phyloP scores from a whole-genome alignment of 64 coral and sea anemone species.

The Anthopleura sola region DNA sequence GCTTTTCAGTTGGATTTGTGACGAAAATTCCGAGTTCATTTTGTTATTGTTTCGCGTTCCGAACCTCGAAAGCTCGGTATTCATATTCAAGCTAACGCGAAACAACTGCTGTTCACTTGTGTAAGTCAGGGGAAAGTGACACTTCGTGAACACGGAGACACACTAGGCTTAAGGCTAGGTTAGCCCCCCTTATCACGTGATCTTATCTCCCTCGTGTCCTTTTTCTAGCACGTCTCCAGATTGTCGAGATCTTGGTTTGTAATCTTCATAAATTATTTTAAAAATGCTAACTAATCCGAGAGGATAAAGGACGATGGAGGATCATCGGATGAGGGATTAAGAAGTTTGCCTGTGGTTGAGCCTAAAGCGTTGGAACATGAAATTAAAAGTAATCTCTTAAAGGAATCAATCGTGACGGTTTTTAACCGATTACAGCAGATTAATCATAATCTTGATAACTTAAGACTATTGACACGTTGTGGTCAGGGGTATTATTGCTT shows the following conservation, averaged over 20 bases:
- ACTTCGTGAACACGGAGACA: neutral
- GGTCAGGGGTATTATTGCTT: no score
- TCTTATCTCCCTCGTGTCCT: neutral
- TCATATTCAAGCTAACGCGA: neutral
- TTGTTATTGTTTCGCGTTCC: neutral
- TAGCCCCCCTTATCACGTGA: neutral
- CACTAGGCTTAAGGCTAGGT: neutral
- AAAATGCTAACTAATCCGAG: neutral
- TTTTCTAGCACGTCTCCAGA: neutral
- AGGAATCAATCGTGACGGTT: no score
- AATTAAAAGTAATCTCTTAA: no score
- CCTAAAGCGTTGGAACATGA: no score
- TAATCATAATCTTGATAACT: no score
- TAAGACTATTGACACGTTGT: no score
- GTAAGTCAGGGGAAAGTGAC: neutral
- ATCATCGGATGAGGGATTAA: neutral
- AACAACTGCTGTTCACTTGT: neutral
- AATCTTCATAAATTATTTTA: conserved; percentile 11
- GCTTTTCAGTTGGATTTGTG: conserved; percentile 13
- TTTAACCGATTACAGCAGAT: no score
- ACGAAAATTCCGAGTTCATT: neutral
- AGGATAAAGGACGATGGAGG: neutral
- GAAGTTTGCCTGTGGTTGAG: neutral
- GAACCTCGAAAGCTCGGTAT: neutral
- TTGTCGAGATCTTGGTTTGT: conserved; percentile 6